A percentile compares a stretch with the other conserved stretches of the same genome.
Evolutionary conservation across 1,140 invertebrate genomes (phyloP).

Genomic region (Drosophila takahashii): DNA sequence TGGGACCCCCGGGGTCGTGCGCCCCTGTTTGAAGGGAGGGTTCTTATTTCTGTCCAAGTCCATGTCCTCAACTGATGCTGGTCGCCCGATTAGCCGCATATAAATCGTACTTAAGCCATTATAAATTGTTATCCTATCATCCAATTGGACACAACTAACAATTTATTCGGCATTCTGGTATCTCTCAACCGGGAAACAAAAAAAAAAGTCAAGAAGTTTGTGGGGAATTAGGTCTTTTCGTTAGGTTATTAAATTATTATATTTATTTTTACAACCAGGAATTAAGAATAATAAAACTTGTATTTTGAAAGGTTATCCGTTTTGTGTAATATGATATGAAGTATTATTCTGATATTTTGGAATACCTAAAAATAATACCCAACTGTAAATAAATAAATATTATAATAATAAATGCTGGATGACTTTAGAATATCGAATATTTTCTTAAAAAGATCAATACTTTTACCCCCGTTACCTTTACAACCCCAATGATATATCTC

Average conservation of each 20-base stretch:
- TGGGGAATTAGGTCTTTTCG: background rate
- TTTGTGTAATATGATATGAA: no score
- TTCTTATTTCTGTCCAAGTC: constrained; percentile 13
- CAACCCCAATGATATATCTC: background rate
- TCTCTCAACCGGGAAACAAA: background rate
- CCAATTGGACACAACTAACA: constrained; percentile 48
- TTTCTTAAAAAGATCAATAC: background rate
- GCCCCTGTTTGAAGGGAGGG: constrained; percentile 8
- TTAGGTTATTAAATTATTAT: background rate
- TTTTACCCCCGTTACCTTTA: background rate
- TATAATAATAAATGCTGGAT: background rate
- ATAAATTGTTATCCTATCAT: constrained; percentile 64
- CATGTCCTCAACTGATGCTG: constrained; percentile 27
- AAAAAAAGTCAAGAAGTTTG: background rate
- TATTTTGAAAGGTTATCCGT: no score
- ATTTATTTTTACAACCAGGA: no score
- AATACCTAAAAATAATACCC: background rate
- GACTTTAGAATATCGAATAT: background rate
- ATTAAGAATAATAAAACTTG: no score
- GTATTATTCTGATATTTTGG: background rate
- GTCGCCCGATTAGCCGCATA: constrained; percentile 57
- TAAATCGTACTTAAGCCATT: constrained; percentile 75
- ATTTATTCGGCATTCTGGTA: background rate
- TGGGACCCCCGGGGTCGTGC: background rate
- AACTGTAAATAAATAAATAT: background rate